Base-by-base conservation (phyloP, 2,888 invertebrate species). In the Leptodirus hochenwartii region DNA sequence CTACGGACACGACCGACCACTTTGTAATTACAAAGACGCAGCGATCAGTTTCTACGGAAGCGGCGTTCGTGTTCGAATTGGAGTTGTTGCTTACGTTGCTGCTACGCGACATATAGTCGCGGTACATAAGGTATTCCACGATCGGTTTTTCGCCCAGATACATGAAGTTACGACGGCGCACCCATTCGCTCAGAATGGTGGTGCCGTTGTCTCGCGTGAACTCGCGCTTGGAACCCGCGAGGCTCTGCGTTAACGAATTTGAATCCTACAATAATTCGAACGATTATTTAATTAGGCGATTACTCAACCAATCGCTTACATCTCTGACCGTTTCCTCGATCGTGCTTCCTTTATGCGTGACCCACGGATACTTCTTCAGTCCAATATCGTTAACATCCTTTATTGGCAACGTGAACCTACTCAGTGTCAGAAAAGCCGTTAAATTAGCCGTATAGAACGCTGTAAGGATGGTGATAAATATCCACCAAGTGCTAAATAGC, bases 371-470 rank as follows among this genome's bases (percentile, higher is more conserved):
- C 45, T 66, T 66, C 45, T 71, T 72, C 2, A 46, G 42, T 2
- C 62, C 58, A 9, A 85, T 64, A 47, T 84, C 81, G 25, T 64
- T 51, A 1, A 78, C 62, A 20, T 62, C 64, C 40, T 72, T 73
- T 26, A 77, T 78, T 11, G 81, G 79, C 40, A 87, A 58, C 0
- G 82, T 82, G 42, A 85, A 84, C 49, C 76, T 74, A 4, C 84
- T 84, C 11, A 84, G 57, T 0, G 87, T 87, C 29, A 88, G 61
- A 47, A 85, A 87, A 9, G 87, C 87, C 1, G 87, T 87, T 46
- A 88, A 59, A 54, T 87, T 87, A 5, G 87, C 87, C 3, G 87
- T 88, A 54, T 88, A 88, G 54, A 85, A 87, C 8, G 85, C 79
- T 1, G 85, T 84, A 26, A 87, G 57, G 29, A 87, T 69, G 20